phyloP scores from a whole-genome alignment of 2,888 invertebrate species.

The Oxytorus armatus region DNA sequence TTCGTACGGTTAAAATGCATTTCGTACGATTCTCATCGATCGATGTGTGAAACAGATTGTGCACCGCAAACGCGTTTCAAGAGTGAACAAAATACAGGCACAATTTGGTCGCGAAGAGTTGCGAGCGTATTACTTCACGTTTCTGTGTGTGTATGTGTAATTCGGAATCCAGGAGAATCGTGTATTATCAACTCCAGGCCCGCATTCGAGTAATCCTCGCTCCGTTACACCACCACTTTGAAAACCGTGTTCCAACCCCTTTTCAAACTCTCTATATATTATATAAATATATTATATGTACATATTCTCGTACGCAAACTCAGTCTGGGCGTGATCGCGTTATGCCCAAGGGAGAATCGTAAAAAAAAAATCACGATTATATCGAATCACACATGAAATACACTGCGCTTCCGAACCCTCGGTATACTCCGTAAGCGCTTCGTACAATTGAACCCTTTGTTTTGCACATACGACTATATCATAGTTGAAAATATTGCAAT shows the following conservation, averaged over 20 bases:
- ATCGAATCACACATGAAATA: conserved; percentile 23
- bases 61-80: background rate
- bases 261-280: background rate
- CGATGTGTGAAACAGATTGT: background rate
- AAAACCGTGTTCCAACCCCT: conserved; percentile 32
- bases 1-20: conserved; percentile 28
- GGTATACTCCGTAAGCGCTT: conserved; percentile 1
- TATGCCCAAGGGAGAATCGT: conserved; percentile 27
- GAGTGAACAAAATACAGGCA: background rate
- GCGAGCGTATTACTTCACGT: conserved; percentile 10
- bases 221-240: conserved; percentile 32
- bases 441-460: conserved; percentile 3
- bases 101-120: conserved; percentile 34
- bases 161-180: conserved; percentile 21
- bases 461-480: background rate
- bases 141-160: conserved; percentile 3
- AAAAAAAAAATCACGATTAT: conserved; percentile 43
- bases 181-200: conserved; percentile 37
- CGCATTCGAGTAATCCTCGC: conserved; percentile 44
- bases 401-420: background rate
- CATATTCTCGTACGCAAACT: background rate
- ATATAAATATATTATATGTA: background rate
- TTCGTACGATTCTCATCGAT: conserved; percentile 15
- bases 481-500: background rate
- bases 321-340: conserved; percentile 20